phyloP scores from a whole-genome alignment of 2,888 invertebrate species.

The Drosophila emarginata region DNA sequence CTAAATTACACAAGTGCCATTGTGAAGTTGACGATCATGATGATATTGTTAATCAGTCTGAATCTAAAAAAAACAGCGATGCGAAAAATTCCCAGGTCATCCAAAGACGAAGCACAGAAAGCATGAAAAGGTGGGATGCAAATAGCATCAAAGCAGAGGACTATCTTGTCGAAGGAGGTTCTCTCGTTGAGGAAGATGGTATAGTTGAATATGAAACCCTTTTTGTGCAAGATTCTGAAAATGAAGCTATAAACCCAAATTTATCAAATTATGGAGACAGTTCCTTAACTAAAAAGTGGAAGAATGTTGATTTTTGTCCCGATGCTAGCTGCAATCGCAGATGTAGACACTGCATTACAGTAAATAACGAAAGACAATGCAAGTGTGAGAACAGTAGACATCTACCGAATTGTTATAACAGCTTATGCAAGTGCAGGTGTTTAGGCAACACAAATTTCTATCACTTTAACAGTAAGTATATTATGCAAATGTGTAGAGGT shows the following conservation, averaged over 20 bases:
- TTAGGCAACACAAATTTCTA: not conserved
- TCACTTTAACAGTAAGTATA: not conserved
- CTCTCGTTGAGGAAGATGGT: too few species aligned
- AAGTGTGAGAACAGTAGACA: not conserved
- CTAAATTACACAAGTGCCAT: not conserved
- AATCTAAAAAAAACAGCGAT: too few species aligned
- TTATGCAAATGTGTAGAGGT: not conserved
- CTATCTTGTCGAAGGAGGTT: not conserved
- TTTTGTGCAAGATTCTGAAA: not conserved
- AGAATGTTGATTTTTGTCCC: not conserved
- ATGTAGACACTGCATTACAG: not conserved
- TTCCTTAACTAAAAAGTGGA: not conserved
- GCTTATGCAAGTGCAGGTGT: not conserved
- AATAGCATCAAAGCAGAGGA: not conserved
- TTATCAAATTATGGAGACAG: not conserved
- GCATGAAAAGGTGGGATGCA: not conserved
- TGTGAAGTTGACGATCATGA: not conserved
- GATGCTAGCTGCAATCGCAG: slow-evolving; percentile 1
- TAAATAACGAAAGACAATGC: not conserved
- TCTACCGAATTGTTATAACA: not conserved
- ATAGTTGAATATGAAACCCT: not conserved
- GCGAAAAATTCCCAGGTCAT: too few species aligned
- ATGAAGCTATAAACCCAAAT: too few species aligned
- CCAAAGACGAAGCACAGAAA: not conserved
- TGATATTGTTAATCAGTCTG: too few species aligned